A percentile compares a stretch with the other conserved stretches of the same genome.
Conservation (phyloP, 2,113 vertebrate genomes). For the cat (Felis catus) region DNA sequence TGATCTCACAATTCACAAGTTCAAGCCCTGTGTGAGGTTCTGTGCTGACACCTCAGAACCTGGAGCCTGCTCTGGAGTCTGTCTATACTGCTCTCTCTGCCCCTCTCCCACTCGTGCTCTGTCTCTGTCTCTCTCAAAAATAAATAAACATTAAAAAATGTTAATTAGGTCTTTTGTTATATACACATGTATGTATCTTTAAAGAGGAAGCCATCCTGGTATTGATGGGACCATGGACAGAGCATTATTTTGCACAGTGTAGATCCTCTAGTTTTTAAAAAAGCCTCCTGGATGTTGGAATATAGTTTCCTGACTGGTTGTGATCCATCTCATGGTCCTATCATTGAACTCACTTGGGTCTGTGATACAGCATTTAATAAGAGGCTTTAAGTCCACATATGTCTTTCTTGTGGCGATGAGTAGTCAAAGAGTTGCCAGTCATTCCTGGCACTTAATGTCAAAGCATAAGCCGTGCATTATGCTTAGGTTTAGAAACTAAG, state of each 20-base stretch:
- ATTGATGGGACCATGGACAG: background rate
- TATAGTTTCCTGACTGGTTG: background rate
- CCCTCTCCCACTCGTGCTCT: too few species aligned
- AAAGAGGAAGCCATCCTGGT: background rate
- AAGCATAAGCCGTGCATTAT: background rate
- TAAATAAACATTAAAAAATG: too few species aligned
- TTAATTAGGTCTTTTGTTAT: background rate
- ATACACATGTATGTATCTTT: background rate
- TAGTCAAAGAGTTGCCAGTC: background rate
- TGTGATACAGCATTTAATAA: background rate
- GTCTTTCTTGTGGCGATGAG: background rate
- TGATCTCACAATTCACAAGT: too few species aligned
- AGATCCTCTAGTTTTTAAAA: background rate
- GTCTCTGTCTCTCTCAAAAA: too few species aligned
- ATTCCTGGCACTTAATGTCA: background rate
- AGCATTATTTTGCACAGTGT: background rate
- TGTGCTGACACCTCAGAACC: too few species aligned
- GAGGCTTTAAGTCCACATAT: background rate
- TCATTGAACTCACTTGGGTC: background rate
- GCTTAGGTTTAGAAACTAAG: slow-evolving; percentile 12
- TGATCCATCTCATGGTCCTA: background rate
- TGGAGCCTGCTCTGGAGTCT: too few species aligned
- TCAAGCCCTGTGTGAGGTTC: too few species aligned
- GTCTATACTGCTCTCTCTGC: too few species aligned
- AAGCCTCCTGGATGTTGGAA: background rate